Conservation (phyloP, 1,140 invertebrate species). For the Camponotus floridanus region DNA sequence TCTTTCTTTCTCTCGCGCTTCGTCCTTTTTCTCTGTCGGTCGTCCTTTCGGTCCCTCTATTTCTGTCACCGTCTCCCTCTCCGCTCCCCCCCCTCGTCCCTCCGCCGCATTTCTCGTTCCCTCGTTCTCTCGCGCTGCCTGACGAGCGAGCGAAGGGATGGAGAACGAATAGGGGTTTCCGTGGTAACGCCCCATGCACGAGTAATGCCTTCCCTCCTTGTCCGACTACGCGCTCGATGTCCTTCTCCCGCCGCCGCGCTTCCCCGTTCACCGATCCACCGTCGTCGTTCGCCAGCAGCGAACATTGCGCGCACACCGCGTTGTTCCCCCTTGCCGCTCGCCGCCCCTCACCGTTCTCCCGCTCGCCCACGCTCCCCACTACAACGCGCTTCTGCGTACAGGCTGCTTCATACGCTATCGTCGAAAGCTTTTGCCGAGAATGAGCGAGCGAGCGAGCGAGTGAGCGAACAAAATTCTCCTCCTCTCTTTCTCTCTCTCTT, state of each 20-base stretch:
- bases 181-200: conserved; percentile 85
- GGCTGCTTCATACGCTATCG: conserved; percentile 68
- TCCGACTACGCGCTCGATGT: conserved; percentile 66
- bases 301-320: conserved; percentile 45
- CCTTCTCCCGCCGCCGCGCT: conserved; percentile 62
- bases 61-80: conserved; percentile 57
- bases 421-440: conserved; percentile 72
- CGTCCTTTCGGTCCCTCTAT: conserved; percentile 63
- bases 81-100: conserved; percentile 40
- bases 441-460: conserved; percentile 65
- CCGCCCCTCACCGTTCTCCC: not conserved
- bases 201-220: conserved; percentile 78
- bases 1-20: conserved; percentile 49
- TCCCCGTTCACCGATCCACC: conserved; percentile 32
- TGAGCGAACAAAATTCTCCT: conserved; percentile 26
- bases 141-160: conserved; percentile 73
- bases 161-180: conserved; percentile 83
- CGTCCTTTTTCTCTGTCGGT: conserved; percentile 63
- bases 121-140: conserved; percentile 66
- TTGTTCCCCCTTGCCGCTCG: conserved; percentile 1
- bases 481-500: not conserved
- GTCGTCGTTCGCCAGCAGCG: conserved; percentile 30
- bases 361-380: conserved; percentile 42
- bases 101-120: conserved; percentile 39
- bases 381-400: conserved; percentile 67